phyloP scores from a whole-genome alignment of 2,113 vertebrate species.

The Muntiacus muntjak region DNA sequence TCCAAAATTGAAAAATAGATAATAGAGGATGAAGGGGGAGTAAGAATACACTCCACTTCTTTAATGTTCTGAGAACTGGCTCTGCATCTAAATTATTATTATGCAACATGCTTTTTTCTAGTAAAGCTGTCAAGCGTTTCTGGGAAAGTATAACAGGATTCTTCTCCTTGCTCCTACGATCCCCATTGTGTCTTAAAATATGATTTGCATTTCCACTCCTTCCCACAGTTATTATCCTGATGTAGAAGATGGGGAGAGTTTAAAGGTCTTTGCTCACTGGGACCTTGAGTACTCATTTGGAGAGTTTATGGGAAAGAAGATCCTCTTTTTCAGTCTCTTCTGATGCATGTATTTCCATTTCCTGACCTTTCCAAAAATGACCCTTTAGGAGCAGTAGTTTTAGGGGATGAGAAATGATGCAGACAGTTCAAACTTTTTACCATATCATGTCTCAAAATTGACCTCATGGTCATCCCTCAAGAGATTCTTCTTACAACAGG shows the following conservation, averaged over 20 bases:
- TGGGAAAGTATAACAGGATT: conserved; percentile 28
- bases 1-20: not conserved
- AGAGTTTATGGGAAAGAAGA: conserved; percentile 60
- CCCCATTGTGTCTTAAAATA: conserved; percentile 33
- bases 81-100: not conserved
- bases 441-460: not conserved
- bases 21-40: not conserved
- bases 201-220: conserved; percentile 5
- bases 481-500: not conserved
- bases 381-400: conserved; percentile 33
- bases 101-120: not conserved
- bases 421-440: not conserved
- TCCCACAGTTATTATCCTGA: conserved; percentile 61
- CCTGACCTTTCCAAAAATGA: conserved; percentile 59
- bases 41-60: not conserved
- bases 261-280: conserved; percentile 72
- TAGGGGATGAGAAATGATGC: conserved; percentile 43
- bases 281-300: conserved; percentile 49
- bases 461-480: not conserved
- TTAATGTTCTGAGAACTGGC: not conserved
- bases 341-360: conserved; percentile 51
- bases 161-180: not conserved
- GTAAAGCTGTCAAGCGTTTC: not conserved
- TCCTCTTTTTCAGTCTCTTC: conserved; percentile 18
- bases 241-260: conserved; percentile 35